Evolutionary conservation across 2,797 vertebrate species (phyloP).

Genomic region (Distichodus sexfasciatus): DNA sequence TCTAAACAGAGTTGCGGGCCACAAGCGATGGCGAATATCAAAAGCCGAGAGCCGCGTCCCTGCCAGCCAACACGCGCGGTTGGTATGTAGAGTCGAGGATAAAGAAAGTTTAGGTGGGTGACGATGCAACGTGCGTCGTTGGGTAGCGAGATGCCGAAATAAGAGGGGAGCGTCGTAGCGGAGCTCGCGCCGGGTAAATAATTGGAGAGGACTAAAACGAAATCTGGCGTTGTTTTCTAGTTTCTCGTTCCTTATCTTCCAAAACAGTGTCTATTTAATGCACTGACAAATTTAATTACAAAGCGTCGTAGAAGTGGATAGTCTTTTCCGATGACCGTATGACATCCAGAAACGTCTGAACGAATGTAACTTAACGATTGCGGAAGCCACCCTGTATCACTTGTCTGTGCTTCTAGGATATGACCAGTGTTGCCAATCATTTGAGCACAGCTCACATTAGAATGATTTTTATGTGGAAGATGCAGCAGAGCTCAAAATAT

Average conservation of each 20-base stretch:
- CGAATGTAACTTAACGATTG: too few relatives aligned
- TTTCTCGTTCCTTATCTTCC: neutral
- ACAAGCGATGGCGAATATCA: slow-evolving; percentile 71
- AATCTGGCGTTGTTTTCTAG: neutral
- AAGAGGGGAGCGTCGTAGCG: too few relatives aligned
- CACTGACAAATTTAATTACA: neutral
- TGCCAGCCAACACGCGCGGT: slow-evolving; percentile 50
- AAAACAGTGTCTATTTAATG: neutral
- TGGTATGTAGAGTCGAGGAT: slow-evolving; percentile 46
- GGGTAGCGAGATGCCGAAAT: too few relatives aligned
- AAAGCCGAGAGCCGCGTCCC: slow-evolving; percentile 56
- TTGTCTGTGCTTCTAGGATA: neutral
- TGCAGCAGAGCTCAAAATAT: slow-evolving; percentile 8
- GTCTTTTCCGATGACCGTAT: too few relatives aligned
- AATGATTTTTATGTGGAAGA: neutral
- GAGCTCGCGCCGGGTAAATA: too few relatives aligned
- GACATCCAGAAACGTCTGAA: too few relatives aligned
- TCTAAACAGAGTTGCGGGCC: slow-evolving; percentile 68
- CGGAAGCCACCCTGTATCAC: neutral
- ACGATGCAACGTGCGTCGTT: too few relatives aligned
- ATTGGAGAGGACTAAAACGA: too few relatives aligned
- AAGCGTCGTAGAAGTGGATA: neutral
- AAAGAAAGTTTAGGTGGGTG: neutral
- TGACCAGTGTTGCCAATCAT: neutral
- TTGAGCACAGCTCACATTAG: slow-evolving; percentile 5